Conservation (phyloP, 2,888 invertebrate species). For the Melanchra persicariae region DNA sequence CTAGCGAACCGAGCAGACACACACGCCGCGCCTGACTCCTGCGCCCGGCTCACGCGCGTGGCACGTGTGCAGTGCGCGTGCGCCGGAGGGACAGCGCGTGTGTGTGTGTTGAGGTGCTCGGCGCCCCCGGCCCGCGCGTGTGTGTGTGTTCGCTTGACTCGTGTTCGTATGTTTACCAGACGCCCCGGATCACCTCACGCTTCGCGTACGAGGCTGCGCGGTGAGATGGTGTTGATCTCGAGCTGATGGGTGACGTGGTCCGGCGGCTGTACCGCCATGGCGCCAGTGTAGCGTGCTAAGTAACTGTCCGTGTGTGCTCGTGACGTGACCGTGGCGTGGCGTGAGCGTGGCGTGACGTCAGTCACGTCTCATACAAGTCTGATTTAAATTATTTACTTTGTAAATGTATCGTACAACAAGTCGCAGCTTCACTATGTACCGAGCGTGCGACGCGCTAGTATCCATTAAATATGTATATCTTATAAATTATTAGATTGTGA, state of each 20-base stretch:
- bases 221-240: neutral
- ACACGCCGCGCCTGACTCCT: neutral
- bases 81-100: slow-evolving; percentile 8
- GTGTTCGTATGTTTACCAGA: slow-evolving; percentile 59
- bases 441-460: slow-evolving; percentile 52
- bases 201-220: neutral
- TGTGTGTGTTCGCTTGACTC: slow-evolving; percentile 63
- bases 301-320: slow-evolving; percentile 27
- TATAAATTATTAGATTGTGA: slow-evolving; percentile 64
- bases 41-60: slow-evolving; percentile 23
- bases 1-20: slow-evolving; percentile 83
- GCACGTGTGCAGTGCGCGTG: slow-evolving; percentile 3
- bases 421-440: slow-evolving; percentile 48
- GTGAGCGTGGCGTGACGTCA: slow-evolving; percentile 6
- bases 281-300: slow-evolving; percentile 53
- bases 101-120: slow-evolving; percentile 14
- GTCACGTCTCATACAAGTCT: slow-evolving; percentile 64
- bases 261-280: slow-evolving; percentile 45
- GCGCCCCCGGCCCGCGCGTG: slow-evolving; percentile 25
- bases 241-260: slow-evolving; percentile 15
- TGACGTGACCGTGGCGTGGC: slow-evolving; percentile 17
- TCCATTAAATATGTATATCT: slow-evolving; percentile 51
- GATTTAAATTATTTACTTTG: slow-evolving; percentile 68
- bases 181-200: slow-evolving; percentile 37
- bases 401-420: slow-evolving; percentile 61